Evolutionary conservation across 2,888 invertebrate genomes (phyloP).

Genomic region (Drosophila pegasa): DNA sequence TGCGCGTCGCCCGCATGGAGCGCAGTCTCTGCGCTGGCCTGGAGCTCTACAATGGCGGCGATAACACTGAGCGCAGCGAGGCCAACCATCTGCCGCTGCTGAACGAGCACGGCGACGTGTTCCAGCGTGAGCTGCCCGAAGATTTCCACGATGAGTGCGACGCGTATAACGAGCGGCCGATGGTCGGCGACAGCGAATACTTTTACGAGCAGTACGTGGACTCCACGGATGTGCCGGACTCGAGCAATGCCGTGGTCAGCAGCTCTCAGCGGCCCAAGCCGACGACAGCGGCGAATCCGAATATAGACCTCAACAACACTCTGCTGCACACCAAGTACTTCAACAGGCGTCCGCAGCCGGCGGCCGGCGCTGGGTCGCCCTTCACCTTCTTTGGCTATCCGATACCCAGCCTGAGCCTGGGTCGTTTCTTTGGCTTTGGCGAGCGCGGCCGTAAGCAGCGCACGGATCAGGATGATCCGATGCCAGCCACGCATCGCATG

Average conservation of each 20-base stretch:
- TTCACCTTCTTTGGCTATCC: conserved; percentile 95
- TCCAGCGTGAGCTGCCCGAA: conserved; percentile 86
- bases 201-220: conserved; percentile 94
- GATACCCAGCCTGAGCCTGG: conserved; percentile 89
- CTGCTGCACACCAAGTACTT: conserved; percentile 84
- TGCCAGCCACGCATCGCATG: conserved; percentile 82
- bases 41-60: conserved; percentile 50
- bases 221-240: conserved; percentile 86
- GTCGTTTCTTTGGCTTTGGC: conserved; percentile 87
- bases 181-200: conserved; percentile 92
- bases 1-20: conserved; percentile 90
- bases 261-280: conserved; percentile 78
- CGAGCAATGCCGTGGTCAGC: conserved; percentile 66
- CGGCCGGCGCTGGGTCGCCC: conserved; percentile 83
- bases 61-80: conserved; percentile 69
- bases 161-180: conserved; percentile 86
- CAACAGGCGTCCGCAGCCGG: conserved; percentile 77
- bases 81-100: conserved; percentile 87
- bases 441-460: conserved; percentile 83
- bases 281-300: conserved; percentile 86
- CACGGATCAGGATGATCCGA: conserved; percentile 62
- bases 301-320: conserved; percentile 85
- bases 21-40: conserved; percentile 88
- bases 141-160: conserved; percentile 85
- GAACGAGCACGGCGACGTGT: conserved; percentile 90